A percentile compares a stretch with the other conserved stretches of the same genome.
phyloP scores from a whole-genome alignment of 1,140 invertebrate genomes.

The Ostrea edulis region DNA sequence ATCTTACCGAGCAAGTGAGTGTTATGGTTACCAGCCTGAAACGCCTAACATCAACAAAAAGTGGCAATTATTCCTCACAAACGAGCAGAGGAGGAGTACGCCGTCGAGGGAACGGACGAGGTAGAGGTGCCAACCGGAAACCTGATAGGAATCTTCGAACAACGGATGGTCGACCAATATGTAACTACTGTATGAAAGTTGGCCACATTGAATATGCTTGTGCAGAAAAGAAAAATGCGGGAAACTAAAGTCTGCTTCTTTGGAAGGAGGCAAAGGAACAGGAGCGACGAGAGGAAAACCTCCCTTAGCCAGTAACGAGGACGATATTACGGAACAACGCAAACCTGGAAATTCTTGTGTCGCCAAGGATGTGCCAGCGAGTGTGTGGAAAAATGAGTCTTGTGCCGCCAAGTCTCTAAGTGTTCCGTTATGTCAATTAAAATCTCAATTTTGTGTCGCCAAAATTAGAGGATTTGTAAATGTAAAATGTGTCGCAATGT shows the following conservation, averaged over 20 bases:
- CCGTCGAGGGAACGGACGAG: background rate
- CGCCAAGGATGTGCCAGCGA: background rate
- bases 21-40: too few species aligned
- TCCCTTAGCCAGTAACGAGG: background rate
- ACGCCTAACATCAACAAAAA: background rate
- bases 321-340: too few species aligned
- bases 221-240: background rate
- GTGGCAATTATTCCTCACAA: too few species aligned
- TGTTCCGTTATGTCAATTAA: background rate
- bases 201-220: background rate
- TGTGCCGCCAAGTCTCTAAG: background rate
- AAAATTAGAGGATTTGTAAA: slow-evolving; percentile 19
- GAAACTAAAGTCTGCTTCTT: slow-evolving; percentile 1
- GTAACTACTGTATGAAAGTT: slow-evolving; percentile 34
- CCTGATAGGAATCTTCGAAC: too few species aligned
- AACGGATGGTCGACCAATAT: slow-evolving; percentile 41
- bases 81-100: background rate
- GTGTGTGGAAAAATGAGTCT: background rate
- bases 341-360: too few species aligned
- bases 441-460: slow-evolving; percentile 21
- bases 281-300: background rate
- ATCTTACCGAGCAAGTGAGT: background rate
- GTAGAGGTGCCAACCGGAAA: background rate
- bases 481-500: background rate
- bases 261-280: slow-evolving; percentile 16